Conservation (phyloP, 2,113 vertebrate genomes). For the Sclerurus mexicanus region DNA sequence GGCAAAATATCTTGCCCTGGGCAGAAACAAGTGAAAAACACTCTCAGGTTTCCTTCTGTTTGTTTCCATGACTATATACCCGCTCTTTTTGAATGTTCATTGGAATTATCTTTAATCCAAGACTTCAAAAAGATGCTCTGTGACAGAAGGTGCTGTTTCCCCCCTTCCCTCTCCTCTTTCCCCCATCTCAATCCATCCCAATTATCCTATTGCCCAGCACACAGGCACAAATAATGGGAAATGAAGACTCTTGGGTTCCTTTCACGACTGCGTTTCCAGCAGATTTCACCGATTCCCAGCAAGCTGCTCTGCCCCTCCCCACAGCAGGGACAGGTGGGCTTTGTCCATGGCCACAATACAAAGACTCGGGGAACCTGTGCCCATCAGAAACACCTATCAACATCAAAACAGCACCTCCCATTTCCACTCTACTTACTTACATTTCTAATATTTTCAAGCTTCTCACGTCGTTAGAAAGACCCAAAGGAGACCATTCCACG, state of each 20-base stretch:
- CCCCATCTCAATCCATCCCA: not conserved
- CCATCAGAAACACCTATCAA: not conserved
- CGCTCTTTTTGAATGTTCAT: not conserved
- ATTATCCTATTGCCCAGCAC: not conserved
- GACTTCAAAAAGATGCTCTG: not conserved
- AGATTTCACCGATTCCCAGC: not conserved
- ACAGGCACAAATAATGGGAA: not conserved
- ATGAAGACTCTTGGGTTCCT: not conserved
- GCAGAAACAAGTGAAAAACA: not conserved
- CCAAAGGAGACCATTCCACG: not conserved
- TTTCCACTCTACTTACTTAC: not conserved
- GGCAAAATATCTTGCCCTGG: not conserved
- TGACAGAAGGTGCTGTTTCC: not conserved
- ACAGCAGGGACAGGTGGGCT: not conserved
- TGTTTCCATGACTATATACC: not conserved
- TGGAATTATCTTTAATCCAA: not conserved
- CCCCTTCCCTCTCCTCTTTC: not conserved
- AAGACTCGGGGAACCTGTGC: not conserved
- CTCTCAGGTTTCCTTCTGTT: not conserved
- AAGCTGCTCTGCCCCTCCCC: not conserved
- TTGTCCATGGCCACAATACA: not conserved
- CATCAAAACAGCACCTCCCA: not conserved
- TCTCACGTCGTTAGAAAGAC: not conserved
- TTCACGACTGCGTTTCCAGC: not conserved
- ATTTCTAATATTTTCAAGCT: not conserved